Conservation (phyloP, 2,888 invertebrate species). For the Thera britannica region DNA sequence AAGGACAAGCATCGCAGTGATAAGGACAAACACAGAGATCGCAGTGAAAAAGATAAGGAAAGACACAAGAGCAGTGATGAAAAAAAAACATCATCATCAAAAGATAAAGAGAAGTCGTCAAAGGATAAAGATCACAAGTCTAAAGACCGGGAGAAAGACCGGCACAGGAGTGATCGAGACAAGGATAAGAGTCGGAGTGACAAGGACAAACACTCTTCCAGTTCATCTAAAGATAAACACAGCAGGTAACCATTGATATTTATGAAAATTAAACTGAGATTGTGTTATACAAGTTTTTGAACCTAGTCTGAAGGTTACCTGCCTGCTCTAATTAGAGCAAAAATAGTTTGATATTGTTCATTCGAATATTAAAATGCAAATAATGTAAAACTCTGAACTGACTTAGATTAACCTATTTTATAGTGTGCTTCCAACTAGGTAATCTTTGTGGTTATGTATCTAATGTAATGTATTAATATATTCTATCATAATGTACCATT, state of each 20-base stretch:
- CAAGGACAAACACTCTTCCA: slow-evolving; percentile 78
- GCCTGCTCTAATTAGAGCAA: too few relatives aligned
- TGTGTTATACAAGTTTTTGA: too few relatives aligned
- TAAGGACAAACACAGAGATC: slow-evolving; percentile 61
- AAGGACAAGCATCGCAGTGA: slow-evolving; percentile 60
- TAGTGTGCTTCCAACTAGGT: too few relatives aligned
- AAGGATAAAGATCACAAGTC: slow-evolving; percentile 82
- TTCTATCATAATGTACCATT: too few relatives aligned
- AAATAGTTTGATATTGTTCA: too few relatives aligned
- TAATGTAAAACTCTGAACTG: too few relatives aligned
- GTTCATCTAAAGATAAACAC: slow-evolving; percentile 84
- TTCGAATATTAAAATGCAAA: too few relatives aligned
- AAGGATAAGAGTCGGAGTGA: slow-evolving; percentile 73
- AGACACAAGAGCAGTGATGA: slow-evolving; percentile 73
- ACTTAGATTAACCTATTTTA: too few relatives aligned
- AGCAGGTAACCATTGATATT: slow-evolving; percentile 68
- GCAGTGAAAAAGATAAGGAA: slow-evolving; percentile 59
- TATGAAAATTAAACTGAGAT: background rate
- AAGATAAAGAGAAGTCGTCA: slow-evolving; percentile 61
- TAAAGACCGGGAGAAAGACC: slow-evolving; percentile 73
- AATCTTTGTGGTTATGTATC: too few relatives aligned
- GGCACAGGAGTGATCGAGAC: slow-evolving; percentile 64
- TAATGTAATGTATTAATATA: too few relatives aligned
- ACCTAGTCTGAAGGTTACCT: too few relatives aligned
- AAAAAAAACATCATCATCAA: slow-evolving; percentile 64